Evolutionary conservation across 2,888 invertebrate genomes (phyloP), one percentile per base, ranked within the genome.

Genomic region (Eupithecia abbreviata): DNA sequence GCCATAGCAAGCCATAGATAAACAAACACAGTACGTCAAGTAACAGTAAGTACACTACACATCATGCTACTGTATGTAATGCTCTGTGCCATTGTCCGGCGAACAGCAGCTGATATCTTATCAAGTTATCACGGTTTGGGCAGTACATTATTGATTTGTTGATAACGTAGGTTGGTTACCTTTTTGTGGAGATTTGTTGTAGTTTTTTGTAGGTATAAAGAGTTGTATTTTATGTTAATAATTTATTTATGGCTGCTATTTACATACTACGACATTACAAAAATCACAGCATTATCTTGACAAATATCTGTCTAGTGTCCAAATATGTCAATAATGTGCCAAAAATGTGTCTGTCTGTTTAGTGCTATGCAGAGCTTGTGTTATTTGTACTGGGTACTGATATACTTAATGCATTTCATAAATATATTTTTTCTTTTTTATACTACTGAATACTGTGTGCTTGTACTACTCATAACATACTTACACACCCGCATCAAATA

Each of bases 141-240:
- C 89, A 88, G 89, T 84, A 89, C 88, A 88, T 91, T 94, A 94
- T 94, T 93, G 94, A 94, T 94, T 92, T 85, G 83, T 77, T 88
- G 94, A 94, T 94, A 93, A 90, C n/a, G 43, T 81, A 82, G 30
- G 18, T 47, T 68, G 12, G 15, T 68, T 9, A 75, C 84, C 90
- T 92, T 91, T 92, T 89, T 90, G 87, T 88, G 87, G 89, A 88
- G 92, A 93, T 93, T 80, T 80, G 7, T 72, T 71, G 73, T 75
- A 51, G 91, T 89, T 90, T 89, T 18, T 90, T 85, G 83, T 68
- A 58, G 47, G 15, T 71, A 67, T 55, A 71, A 30, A 12, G 30
- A 43, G 41, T 15, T 66, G 13, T 12, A 66, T 4, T n/a, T 67
- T 9, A 10, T 68, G 42, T 13, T 15, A 45, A 4, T 45, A 10